These are phyloP conservation scores for Eilema griseolum DNA, from an alignment of 2,888 invertebrate species.

Conservation along the genomic window DNA sequence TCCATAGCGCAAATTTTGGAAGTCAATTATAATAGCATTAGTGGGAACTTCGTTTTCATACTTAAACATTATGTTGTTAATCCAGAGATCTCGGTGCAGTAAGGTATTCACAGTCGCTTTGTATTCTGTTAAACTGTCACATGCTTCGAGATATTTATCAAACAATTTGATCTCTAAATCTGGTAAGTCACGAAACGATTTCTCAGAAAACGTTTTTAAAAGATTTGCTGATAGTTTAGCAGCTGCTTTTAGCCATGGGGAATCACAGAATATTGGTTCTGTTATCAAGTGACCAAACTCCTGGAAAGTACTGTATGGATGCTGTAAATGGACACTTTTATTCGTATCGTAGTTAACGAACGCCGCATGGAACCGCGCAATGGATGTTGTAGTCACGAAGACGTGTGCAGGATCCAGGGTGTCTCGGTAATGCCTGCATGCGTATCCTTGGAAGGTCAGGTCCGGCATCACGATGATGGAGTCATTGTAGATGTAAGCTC, in stretches of 20 bases:
- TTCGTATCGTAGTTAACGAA: conserved; percentile 67
- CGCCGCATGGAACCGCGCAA: conserved; percentile 76
- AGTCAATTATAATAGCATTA: conserved; percentile 72
- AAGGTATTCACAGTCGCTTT: conserved; percentile 68
- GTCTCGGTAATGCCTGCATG: conserved; percentile 32
- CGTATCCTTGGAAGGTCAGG: conserved; percentile 10
- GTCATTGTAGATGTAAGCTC: conserved; percentile 47
- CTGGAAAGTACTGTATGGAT: conserved; percentile 56
- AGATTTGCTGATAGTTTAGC: conserved; percentile 67
- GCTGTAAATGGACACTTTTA: conserved; percentile 39
- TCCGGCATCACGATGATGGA: conserved; percentile 38
- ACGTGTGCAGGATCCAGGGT: conserved; percentile 65
- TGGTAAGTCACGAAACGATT: conserved; percentile 47
- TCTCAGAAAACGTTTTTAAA: conserved; percentile 63
- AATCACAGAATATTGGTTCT: conserved; percentile 65
- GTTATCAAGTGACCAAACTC: conserved; percentile 54
- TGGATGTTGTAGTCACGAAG: conserved; percentile 53
- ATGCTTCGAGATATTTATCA: conserved; percentile 60
- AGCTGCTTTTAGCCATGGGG: conserved; percentile 65
- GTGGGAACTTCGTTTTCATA: conserved; percentile 61
- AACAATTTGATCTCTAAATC: conserved; percentile 59
- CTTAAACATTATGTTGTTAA: conserved; percentile 75
- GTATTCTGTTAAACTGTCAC: conserved; percentile 60
- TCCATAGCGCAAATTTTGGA: conserved; percentile 71
- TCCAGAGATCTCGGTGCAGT: conserved; percentile 77